Percentiles rank a stretch among this genome's conserved stretches.
These are phyloP conservation scores for Amiota communis DNA, from an alignment of 2,888 invertebrate species.

Conservation along the genomic window DNA sequence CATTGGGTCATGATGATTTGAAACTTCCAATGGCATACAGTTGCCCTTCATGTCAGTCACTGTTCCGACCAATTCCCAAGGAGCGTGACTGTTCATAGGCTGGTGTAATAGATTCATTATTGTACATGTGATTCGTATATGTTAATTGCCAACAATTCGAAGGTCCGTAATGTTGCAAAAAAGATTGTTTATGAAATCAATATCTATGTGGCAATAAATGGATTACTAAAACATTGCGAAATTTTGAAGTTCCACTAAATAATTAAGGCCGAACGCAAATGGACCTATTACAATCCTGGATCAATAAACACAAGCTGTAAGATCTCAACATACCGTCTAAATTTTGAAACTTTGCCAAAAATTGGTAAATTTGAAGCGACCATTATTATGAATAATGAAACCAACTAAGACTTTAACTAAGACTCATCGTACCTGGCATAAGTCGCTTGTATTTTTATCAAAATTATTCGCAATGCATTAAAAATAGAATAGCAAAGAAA, in stretches of 20 bases:
- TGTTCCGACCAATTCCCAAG: constrained; percentile 75
- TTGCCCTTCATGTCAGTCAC: constrained; percentile 78
- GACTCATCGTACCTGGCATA: background rate
- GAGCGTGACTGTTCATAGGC: constrained; percentile 79
- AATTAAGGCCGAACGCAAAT: too few species aligned
- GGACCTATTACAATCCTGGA: background rate
- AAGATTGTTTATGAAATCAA: constrained; percentile 10
- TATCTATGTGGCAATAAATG: background rate
- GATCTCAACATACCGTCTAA: constrained; percentile 6
- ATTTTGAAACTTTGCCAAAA: background rate
- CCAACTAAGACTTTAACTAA: too few species aligned
- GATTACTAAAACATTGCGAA: background rate
- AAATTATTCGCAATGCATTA: constrained; percentile 7
- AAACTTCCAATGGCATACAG: constrained; percentile 53
- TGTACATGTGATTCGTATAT: constrained; percentile 79
- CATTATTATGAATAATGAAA: background rate
- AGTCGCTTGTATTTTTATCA: background rate
- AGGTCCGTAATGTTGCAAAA: background rate
- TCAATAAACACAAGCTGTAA: too few species aligned
- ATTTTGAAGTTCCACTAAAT: background rate
- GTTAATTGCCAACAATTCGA: background rate
- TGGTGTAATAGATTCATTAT: too few species aligned
- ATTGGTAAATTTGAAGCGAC: constrained; percentile 4
- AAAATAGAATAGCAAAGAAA: constrained; percentile 5
- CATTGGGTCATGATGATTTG: constrained; percentile 55